These are phyloP conservation scores for Oceanodroma tethys DNA, from an alignment of 2,113 vertebrate genomes.

Conservation along the genomic window DNA sequence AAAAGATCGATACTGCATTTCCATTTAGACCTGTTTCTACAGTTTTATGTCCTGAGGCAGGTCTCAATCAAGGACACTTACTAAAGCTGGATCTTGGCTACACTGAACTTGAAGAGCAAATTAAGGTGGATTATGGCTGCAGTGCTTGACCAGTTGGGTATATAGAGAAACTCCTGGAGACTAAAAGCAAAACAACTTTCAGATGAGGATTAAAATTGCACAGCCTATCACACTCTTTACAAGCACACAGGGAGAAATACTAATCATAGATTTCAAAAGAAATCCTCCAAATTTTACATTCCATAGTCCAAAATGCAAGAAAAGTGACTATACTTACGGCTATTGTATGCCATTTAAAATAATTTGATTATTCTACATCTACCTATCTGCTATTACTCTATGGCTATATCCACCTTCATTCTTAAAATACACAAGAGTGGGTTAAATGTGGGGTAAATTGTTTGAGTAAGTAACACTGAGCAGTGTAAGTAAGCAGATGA, in stretches of 20 bases:
- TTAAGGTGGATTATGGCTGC: not conserved
- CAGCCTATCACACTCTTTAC: not conserved
- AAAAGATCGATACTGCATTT: not conserved
- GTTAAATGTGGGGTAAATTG: not conserved
- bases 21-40: conserved; percentile 13
- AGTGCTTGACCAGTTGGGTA: not conserved
- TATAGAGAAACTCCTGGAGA: not conserved
- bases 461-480: not conserved
- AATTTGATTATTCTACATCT: not conserved
- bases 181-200: not conserved
- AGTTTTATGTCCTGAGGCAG: conserved; percentile 1
- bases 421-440: not conserved
- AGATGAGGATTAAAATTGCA: not conserved
- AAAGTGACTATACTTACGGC: not conserved
- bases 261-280: not conserved
- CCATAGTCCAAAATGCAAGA: not conserved
- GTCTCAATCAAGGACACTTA: not conserved
- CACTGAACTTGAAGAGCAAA: not conserved
- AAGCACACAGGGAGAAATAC: not conserved
- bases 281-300: not conserved
- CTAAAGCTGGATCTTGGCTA: not conserved
- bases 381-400: not conserved
- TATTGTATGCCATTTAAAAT: not conserved
- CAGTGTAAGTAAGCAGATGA: not conserved
- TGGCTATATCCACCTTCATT: not conserved